Evolutionary conservation across 1,140 invertebrate species (phyloP), one percentile per base, ranked within the genome.

Genomic region (Aphis gossypii): DNA sequence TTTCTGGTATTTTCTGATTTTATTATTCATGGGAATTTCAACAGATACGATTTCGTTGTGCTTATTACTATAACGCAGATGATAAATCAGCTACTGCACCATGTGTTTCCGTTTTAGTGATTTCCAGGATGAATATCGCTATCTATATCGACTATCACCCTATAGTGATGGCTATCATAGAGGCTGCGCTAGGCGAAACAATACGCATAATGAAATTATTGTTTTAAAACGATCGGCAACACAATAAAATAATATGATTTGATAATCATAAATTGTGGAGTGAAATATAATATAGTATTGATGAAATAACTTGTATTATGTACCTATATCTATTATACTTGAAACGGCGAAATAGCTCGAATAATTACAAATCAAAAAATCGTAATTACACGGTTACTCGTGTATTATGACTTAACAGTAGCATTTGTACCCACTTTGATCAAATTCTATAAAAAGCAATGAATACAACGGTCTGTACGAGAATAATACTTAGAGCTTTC

Each of bases 21-120:
- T 56, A 90, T 90, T 90, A 90, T 90, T 90, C 88, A 90, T 90
- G 87, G 87, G 87, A 89, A 54, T 89, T 38, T 51, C n/a, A 89
- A 35, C 87, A 54, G 44, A 56, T 56, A 90, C 51, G 51, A 56
- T 90, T 90, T 90, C 35, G 51, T 90, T 8, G 35, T 44, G 51
- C 21, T 90, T 18, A 30, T 68, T 68, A 68, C 9, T 68, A 25
- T 38, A 25, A 14, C 51, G 41, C 35, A 41, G 14, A 90, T 88
- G n/a, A 48, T 35, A 88, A 51, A 11, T 87, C n/a, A 20, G 88
- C 51, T 56, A 90, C 88, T 44, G 44, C 44, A n/a, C 4, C 25
- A 30, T 7, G 38, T 44, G 83, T 44, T 41, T 44, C 0, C 82
- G 2, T 83, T 25, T 83, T 83, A 8, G 9, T 41, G 35, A 83